These are phyloP conservation scores for Macrobrachium nipponense DNA, from an alignment of 1,140 invertebrate species.

Conservation along the genomic window DNA sequence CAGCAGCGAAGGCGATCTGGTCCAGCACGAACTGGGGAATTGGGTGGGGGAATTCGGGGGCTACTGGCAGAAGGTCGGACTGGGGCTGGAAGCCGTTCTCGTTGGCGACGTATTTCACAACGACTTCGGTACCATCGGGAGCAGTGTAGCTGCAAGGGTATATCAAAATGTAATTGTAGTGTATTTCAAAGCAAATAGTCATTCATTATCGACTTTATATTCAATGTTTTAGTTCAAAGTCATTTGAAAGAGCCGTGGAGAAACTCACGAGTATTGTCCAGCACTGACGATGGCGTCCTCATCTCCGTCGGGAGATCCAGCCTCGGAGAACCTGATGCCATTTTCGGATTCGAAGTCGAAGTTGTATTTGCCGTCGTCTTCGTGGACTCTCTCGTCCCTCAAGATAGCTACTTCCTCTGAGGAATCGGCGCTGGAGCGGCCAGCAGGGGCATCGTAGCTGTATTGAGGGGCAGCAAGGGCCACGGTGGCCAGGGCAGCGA, in stretches of 20 bases:
- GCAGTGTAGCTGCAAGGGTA: background rate
- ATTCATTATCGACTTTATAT: too few species aligned
- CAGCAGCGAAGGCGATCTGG: constrained; percentile 13
- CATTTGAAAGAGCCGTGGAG: too few species aligned
- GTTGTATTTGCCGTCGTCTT: constrained; percentile 33
- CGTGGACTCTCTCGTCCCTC: background rate
- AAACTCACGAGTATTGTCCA: constrained; percentile 13
- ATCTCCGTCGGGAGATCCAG: constrained; percentile 24
- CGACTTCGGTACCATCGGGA: constrained; percentile 28
- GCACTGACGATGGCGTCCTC: constrained; percentile 29
- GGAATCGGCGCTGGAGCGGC: background rate
- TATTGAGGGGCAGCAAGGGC: constrained; percentile 16
- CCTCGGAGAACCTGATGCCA: constrained; percentile 18
- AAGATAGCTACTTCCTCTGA: background rate
- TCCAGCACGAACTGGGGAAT: constrained; percentile 39
- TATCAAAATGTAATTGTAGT: too few species aligned
- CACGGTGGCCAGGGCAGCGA: constrained; percentile 22
- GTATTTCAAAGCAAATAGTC: too few species aligned
- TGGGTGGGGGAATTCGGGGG: constrained; percentile 72
- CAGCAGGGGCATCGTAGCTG: constrained; percentile 2
- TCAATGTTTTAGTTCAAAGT: too few species aligned
- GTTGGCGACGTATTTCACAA: constrained; percentile 19
- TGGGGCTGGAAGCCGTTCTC: constrained; percentile 79
- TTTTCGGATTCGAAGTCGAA: constrained; percentile 24
- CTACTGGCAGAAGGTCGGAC: constrained; percentile 78